Evolutionary conservation across 2,888 invertebrate genomes (phyloP).

Genomic region (Eristalis tenax): DNA sequence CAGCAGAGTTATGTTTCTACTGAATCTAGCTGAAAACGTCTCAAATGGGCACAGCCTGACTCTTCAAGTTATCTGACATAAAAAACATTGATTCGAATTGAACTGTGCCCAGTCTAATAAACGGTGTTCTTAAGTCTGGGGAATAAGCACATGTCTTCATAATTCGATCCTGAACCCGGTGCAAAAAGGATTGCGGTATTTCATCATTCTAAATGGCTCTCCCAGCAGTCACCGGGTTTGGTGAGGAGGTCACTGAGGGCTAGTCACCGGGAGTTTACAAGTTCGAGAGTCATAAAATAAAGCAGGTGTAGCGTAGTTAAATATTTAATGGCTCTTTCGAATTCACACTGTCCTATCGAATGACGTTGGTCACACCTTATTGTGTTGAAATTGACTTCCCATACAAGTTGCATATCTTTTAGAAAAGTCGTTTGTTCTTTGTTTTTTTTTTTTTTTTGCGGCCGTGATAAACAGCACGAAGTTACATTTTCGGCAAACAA

Average conservation of each 20-base stretch:
- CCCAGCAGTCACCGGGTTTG: not conserved
- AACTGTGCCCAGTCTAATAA: not conserved
- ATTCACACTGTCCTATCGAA: not conserved
- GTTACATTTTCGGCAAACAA: not conserved
- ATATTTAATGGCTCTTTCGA: not conserved
- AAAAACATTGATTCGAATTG: too few species aligned
- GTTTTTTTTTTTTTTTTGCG: not conserved
- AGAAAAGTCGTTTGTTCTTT: not conserved
- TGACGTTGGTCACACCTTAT: not conserved
- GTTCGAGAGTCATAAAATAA: constrained; percentile 6
- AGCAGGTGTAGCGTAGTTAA: constrained; percentile 9
- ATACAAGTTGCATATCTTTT: not conserved
- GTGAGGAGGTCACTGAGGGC: not conserved
- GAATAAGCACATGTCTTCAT: not conserved
- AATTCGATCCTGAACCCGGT: not conserved
- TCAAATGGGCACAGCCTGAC: too few species aligned
- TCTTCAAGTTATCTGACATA: too few species aligned
- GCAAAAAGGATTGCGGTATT: not conserved
- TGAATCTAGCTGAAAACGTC: too few species aligned
- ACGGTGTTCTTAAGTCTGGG: not conserved
- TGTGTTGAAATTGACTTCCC: not conserved
- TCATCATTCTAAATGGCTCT: not conserved
- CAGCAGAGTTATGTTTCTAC: too few species aligned
- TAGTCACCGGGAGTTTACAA: constrained; percentile 2
- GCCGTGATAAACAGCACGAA: not conserved